Evolutionary conservation across 2,797 vertebrate species (phyloP).

Genomic region (Syngnathus rostellatus): DNA sequence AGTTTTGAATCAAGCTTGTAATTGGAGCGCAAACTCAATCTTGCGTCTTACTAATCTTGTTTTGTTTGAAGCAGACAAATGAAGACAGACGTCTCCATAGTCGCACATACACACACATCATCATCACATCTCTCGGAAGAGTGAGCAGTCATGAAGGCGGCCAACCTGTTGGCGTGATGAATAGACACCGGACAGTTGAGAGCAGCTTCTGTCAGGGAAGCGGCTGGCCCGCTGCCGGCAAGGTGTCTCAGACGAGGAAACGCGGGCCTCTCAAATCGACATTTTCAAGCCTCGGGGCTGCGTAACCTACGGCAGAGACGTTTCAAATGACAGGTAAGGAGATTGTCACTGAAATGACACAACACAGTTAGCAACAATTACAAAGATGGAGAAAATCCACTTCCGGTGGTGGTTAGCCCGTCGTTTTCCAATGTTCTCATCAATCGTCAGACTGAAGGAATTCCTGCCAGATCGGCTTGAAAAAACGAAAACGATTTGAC

Average conservation of each 20-base stretch:
- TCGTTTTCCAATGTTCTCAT: too few relatives aligned
- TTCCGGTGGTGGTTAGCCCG: too few relatives aligned
- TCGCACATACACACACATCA: neutral
- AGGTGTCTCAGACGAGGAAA: slow-evolving; percentile 31
- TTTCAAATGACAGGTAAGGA: slow-evolving; percentile 5
- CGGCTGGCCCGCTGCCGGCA: slow-evolving; percentile 25
- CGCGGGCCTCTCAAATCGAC: slow-evolving; percentile 24
- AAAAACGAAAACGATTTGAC: too few relatives aligned
- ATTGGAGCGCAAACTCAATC: neutral
- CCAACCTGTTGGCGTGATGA: slow-evolving; percentile 20
- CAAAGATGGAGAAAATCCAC: too few relatives aligned
- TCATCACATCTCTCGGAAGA: slow-evolving; percentile 34
- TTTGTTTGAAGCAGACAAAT: neutral
- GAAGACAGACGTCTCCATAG: too few relatives aligned
- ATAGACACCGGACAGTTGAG: slow-evolving; percentile 55
- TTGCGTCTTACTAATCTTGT: neutral
- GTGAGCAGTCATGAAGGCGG: slow-evolving; percentile 46
- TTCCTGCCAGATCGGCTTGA: too few relatives aligned
- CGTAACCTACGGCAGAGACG: slow-evolving; percentile 8
- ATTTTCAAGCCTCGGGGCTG: slow-evolving; percentile 15
- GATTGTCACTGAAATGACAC: neutral
- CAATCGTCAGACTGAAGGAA: too few relatives aligned
- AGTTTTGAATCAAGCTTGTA: neutral
- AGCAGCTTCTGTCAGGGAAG: slow-evolving; percentile 53
- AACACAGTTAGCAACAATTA: too few relatives aligned